Conservation (phyloP, 1,140 invertebrate genomes). For the Oryzaephilus surinamensis region DNA sequence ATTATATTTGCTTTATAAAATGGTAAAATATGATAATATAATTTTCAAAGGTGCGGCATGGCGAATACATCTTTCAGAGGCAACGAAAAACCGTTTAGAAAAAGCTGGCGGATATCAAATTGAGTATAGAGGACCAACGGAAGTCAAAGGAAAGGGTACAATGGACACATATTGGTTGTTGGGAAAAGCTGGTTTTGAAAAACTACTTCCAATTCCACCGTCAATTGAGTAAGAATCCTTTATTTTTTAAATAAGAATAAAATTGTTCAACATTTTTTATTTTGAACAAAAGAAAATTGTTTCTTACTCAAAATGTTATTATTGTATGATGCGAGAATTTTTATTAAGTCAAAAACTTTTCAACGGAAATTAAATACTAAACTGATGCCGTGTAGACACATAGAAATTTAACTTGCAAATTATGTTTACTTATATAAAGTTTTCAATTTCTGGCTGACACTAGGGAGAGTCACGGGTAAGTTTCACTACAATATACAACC, state of each 20-base stretch:
- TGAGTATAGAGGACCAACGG: slow-evolving; percentile 68
- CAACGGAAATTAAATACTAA: too few relatives aligned
- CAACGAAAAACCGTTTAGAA: slow-evolving; percentile 63
- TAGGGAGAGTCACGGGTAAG: slow-evolving; percentile 47
- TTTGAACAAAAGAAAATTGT: too few relatives aligned
- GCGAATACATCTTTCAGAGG: slow-evolving; percentile 70
- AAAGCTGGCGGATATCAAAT: slow-evolving; percentile 69
- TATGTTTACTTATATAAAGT: too few relatives aligned
- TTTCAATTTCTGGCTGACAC: slow-evolving; percentile 6
- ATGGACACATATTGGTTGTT: slow-evolving; percentile 86
- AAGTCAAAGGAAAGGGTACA: slow-evolving; percentile 82
- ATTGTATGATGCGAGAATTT: too few relatives aligned
- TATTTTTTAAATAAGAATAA: too few relatives aligned
- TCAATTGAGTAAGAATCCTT: slow-evolving; percentile 58
- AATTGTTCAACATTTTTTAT: too few relatives aligned
- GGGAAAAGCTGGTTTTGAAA: slow-evolving; percentile 69
- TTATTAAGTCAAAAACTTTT: too few relatives aligned
- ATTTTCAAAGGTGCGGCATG: slow-evolving; percentile 55
- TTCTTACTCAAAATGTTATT: too few relatives aligned
- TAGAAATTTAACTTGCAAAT: too few relatives aligned
- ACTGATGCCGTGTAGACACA: too few relatives aligned
- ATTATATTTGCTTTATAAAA: too few relatives aligned
- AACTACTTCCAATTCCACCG: slow-evolving; percentile 68
- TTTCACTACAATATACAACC: slow-evolving; percentile 8
- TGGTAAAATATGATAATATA: neutral